Conservation (phyloP, 1,140 invertebrate species). For the Steinernema feltiae region DNA sequence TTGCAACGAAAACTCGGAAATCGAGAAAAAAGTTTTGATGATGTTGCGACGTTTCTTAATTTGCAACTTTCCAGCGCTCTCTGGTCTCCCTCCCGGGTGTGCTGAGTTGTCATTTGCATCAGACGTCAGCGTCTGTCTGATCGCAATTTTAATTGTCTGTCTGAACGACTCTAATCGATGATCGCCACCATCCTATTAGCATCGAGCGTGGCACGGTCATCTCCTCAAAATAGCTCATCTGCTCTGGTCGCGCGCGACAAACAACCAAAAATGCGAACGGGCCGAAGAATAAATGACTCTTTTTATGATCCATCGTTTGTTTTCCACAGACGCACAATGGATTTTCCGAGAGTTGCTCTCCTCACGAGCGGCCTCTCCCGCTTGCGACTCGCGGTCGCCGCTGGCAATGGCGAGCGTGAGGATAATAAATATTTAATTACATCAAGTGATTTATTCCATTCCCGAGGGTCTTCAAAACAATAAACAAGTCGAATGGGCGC, state of each 20-base stretch:
- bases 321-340: neutral
- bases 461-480: slow-evolving; percentile 15
- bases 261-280: neutral
- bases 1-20: no score
- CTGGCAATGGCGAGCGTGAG: neutral
- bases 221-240: neutral
- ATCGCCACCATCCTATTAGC: no score
- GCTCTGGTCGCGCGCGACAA: neutral
- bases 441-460: neutral
- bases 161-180: no score
- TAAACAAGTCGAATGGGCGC: neutral
- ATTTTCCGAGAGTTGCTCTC: neutral
- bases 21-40: no score
- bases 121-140: no score
- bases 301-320: slow-evolving; percentile 2
- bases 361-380: neutral
- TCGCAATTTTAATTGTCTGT: no score
- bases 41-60: no score
- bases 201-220: neutral
- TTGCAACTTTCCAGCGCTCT: no score
- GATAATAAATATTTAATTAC: slow-evolving; percentile 16
- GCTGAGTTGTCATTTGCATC: no score
- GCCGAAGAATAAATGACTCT: neutral
- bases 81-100: no score
- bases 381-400: neutral